Percentiles rank a stretch among this genome's conserved stretches.
Evolutionary conservation across 2,888 invertebrate genomes (phyloP).

Genomic region (Acanthacorydalis orientalis): DNA sequence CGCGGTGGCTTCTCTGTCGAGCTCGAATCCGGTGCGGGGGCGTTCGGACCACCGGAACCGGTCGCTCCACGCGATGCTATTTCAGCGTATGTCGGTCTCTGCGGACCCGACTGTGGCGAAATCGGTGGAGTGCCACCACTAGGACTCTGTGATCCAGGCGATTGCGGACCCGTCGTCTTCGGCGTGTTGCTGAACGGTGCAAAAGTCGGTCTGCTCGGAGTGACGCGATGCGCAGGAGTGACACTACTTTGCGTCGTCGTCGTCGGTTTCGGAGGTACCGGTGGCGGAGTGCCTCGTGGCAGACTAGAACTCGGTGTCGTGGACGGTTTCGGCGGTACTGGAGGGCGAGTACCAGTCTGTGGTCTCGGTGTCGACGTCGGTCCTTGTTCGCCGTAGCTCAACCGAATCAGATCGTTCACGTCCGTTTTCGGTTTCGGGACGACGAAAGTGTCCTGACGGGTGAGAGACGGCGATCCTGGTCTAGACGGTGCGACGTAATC

Average conservation of each 20-base stretch:
- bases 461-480: neutral
- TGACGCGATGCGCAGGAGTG: no score
- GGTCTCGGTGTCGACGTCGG: no score
- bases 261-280: no score
- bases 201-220: no score
- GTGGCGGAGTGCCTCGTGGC: no score
- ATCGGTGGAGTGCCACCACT: neutral
- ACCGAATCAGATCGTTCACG: neutral
- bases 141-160: neutral
- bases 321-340: no score
- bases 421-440: neutral
- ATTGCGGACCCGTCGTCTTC: neutral
- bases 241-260: no score
- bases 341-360: no score
- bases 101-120: neutral
- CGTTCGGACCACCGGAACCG: conserved; percentile 3
- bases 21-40: neutral
- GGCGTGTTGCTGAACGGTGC: no score
- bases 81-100: neutral
- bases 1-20: conserved; percentile 3
- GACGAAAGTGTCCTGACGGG: neutral
- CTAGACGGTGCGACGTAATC: no score
- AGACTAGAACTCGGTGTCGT: no score
- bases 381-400: neutral
- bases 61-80: conserved; percentile 8